phyloP scores from a whole-genome alignment of 2,888 invertebrate species.

The Hemaris fuciformis region DNA sequence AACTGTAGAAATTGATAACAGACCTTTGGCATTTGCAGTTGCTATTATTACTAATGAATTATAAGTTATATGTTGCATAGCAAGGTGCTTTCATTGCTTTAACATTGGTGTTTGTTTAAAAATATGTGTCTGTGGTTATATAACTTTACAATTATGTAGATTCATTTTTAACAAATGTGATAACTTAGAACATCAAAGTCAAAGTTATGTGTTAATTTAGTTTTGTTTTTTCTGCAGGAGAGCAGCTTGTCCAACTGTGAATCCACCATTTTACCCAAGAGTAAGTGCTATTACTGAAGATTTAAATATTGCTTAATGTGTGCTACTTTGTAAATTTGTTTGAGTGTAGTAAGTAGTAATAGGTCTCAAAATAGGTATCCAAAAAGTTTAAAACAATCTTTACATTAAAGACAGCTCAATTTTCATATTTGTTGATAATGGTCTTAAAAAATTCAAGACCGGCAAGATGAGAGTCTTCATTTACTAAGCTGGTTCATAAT shows the following conservation, averaged over 20 bases:
- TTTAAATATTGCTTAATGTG: not conserved
- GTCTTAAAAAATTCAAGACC: no score
- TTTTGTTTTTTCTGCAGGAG: constrained; percentile 32
- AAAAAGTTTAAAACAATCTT: not conserved
- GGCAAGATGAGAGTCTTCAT: no score
- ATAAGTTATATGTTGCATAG: not conserved
- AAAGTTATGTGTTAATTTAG: constrained; percentile 10
- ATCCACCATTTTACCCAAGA: constrained; percentile 22
- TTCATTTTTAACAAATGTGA: not conserved
- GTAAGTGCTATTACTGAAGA: constrained; percentile 25
- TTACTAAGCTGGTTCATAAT: not conserved
- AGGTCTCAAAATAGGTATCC: not conserved
- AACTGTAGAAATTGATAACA: not conserved
- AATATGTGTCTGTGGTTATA: no score
- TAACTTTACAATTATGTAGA: no score
- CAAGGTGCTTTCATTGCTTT: not conserved
- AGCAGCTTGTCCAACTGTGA: constrained; percentile 44
- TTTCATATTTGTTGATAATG: not conserved
- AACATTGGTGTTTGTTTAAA: not conserved
- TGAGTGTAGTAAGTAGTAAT: no score
- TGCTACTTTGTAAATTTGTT: not conserved
- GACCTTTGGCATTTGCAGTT: not conserved
- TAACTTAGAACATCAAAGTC: no score
- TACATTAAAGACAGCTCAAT: not conserved
- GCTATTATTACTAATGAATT: not conserved